phyloP scores from a whole-genome alignment of 2,113 vertebrate genomes.

The Nothoprocta perdicaria region DNA sequence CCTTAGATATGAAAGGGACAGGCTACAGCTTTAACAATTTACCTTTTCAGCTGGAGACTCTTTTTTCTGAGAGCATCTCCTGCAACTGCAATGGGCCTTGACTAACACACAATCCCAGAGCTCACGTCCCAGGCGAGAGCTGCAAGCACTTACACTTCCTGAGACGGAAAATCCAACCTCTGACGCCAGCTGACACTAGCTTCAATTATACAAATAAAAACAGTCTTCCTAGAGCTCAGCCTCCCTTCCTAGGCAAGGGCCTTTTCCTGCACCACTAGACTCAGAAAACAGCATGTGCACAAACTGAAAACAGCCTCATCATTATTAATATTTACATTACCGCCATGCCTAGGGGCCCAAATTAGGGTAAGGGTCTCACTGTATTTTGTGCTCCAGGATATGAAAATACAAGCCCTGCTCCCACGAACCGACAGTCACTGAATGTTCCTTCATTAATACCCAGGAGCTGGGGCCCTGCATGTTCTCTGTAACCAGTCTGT shows the following conservation, averaged over 20 bases:
- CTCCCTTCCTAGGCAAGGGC: not conserved
- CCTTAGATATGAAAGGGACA: not conserved
- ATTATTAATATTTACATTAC: not conserved
- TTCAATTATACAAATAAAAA: conserved; percentile 34
- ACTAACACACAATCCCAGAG: not conserved
- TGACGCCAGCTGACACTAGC: conserved; percentile 49
- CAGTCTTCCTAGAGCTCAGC: not conserved
- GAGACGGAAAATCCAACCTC: conserved; percentile 43
- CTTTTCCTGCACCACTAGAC: not conserved
- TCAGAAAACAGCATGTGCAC: not conserved
- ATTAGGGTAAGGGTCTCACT: not conserved
- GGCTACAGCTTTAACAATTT: not conserved
- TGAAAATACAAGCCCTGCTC: not conserved
- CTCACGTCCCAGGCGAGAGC: conserved; percentile 12
- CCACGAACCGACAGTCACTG: not conserved
- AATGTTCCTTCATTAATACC: not conserved
- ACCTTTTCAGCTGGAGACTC: not conserved
- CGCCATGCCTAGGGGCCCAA: not conserved
- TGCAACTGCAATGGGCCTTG: not conserved
- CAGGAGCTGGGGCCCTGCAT: not conserved
- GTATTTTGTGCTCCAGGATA: not conserved
- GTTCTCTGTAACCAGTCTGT: not conserved
- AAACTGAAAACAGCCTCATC: not conserved
- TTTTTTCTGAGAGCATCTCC: not conserved
- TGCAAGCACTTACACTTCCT: not conserved